phyloP scores from a whole-genome alignment of 37 sponge, comb jelly and placozoan genomes.

The Mnemiopsis leidyi region DNA sequence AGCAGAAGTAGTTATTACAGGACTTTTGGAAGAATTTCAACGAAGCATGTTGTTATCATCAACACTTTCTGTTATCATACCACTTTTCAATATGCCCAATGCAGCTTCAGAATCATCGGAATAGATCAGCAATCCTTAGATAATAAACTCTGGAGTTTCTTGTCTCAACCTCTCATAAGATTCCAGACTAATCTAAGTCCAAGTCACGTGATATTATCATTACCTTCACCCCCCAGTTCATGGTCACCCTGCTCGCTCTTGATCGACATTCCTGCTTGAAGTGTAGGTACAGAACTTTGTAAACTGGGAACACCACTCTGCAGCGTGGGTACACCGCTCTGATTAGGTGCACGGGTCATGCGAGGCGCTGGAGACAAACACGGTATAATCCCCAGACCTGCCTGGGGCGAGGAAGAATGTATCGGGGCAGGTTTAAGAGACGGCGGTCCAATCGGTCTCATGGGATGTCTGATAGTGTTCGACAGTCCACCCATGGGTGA shows the following conservation, averaged over 20 bases:
- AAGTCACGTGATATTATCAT: neutral
- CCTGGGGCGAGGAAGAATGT: constrained; percentile 5
- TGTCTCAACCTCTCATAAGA: too few relatives aligned
- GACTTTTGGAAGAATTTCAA: too few relatives aligned
- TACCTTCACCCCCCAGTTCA: neutral
- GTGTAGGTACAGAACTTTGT: neutral
- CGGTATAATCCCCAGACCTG: constrained; percentile 31
- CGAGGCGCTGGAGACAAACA: constrained; percentile 46
- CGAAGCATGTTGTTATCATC: too few relatives aligned
- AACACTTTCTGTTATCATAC: too few relatives aligned
- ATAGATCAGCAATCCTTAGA: too few relatives aligned
- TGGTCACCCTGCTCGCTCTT: neutral
- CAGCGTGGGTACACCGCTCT: neutral
- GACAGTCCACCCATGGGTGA: neutral
- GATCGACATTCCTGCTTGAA: neutral
- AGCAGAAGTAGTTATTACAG: too few relatives aligned
- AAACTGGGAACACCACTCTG: neutral
- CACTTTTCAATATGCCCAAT: too few relatives aligned
- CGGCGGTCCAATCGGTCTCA: constrained; percentile 24
- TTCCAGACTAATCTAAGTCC: too few relatives aligned
- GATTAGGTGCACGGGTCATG: neutral
- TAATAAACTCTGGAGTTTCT: too few relatives aligned
- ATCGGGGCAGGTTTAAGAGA: constrained; percentile 63
- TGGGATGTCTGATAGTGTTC: neutral
- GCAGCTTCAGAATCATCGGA: too few relatives aligned